A percentile compares a stretch with the other conserved stretches of the same genome.
Conservation (phyloP, 2,888 invertebrate species). For the Emmelina monodactyla region DNA sequence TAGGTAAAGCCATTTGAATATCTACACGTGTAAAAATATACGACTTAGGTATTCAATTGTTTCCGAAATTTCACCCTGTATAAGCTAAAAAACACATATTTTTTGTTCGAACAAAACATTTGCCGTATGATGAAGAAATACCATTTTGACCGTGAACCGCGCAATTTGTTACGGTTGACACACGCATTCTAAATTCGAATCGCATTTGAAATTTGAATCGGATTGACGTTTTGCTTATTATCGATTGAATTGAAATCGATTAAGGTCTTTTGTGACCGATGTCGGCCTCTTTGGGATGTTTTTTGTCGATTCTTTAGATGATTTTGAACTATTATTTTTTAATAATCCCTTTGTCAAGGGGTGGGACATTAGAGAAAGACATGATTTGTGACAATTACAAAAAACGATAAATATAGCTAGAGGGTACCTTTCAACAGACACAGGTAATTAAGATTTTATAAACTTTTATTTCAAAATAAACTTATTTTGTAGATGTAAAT, state of each 20-base stretch:
- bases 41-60: no score
- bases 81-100: constrained; percentile 45
- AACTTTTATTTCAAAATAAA: no score
- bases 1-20: no score
- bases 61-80: no score
- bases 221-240: constrained; percentile 54
- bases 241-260: constrained; percentile 54
- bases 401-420: not conserved
- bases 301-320: no score
- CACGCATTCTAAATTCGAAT: constrained; percentile 30
- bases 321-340: constrained; percentile 1
- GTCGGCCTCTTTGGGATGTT: constrained; percentile 42
- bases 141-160: constrained; percentile 41
- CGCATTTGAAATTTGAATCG: constrained; percentile 26
- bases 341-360: not conserved
- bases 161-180: constrained; percentile 56
- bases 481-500: no score
- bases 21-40: no score
- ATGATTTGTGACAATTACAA: not conserved
- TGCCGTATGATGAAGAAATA: constrained; percentile 58
- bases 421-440: no score
- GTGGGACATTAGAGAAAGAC: constrained; percentile 1
- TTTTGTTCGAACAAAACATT: constrained; percentile 34
- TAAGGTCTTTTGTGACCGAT: constrained; percentile 38
- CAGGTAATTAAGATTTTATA: no score